Evolutionary conservation across 2,113 vertebrate species (phyloP).

Genomic region (western clawed frog (Xenopus tropicalis)): UCB_Xtro_10.0 CM004446.2:96615001-96615500

Average conservation of each 20-base stretch:
- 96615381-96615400: slow-evolving; percentile 66
- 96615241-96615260: slow-evolving; percentile 88
- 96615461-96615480: slow-evolving; percentile 60
- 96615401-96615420: slow-evolving; percentile 50
- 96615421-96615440: slow-evolving; percentile 82
- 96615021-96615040: no score
- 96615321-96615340: slow-evolving; percentile 66
- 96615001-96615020: no score
- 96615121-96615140: slow-evolving; percentile 86
- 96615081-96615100: no score
- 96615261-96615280: slow-evolving; percentile 97
- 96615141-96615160: slow-evolving; percentile 89
- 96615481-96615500: slow-evolving; percentile 58
- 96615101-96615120: no score
- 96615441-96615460: slow-evolving; percentile 64
- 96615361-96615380: slow-evolving; percentile 80
- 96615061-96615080: no score
- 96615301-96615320: slow-evolving; percentile 19
- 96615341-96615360: slow-evolving; percentile 83
- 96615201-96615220: slow-evolving; percentile 90
- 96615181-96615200: slow-evolving; percentile 87
- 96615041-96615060: no score
- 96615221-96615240: slow-evolving; percentile 83
- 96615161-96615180: slow-evolving; percentile 90
- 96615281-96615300: slow-evolving; percentile 73